These are phyloP conservation scores for Myiozetetes cayanensis DNA, from an alignment of 2,113 vertebrate species.

Conservation along the genomic window DNA sequence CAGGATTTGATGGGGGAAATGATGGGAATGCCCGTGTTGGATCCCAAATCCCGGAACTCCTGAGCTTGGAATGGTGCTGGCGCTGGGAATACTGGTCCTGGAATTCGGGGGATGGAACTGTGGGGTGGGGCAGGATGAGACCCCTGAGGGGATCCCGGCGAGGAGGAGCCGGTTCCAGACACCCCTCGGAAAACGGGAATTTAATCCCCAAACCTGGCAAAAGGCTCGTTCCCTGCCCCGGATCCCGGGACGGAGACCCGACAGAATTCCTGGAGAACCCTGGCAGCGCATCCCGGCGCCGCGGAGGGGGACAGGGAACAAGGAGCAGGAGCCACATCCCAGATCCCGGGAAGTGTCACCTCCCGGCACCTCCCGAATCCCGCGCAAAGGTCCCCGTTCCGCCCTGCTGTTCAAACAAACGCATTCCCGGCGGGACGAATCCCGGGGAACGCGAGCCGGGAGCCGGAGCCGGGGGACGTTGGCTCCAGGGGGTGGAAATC, in stretches of 20 bases:
- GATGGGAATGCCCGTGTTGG: too few relatives aligned
- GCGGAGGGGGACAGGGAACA: not conserved
- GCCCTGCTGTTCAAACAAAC: not conserved
- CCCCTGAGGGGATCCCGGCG: not conserved
- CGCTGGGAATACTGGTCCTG: too few relatives aligned
- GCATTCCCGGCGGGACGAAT: not conserved
- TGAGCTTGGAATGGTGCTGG: too few relatives aligned
- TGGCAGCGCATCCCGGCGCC: not conserved
- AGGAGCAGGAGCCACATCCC: not conserved
- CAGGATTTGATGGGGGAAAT: too few relatives aligned
- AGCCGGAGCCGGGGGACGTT: fast-evolving
- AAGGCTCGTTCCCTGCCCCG: fast-evolving
- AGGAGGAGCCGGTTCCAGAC: fast-evolving
- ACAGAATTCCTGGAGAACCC: fast-evolving
- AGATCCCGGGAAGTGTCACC: not conserved
- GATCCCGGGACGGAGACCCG: fast-evolving
- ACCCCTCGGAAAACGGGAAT: not conserved
- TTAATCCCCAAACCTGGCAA: not conserved
- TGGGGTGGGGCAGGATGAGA: fast-evolving
- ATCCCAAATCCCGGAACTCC: too few relatives aligned
- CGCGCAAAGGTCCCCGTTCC: not conserved
- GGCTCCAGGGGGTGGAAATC: not conserved
- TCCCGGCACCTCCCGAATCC: not conserved
- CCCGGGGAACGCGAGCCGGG: fast-evolving
- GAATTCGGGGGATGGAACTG: not conserved